These are phyloP conservation scores for Atrina japonica DNA, from an alignment of 2,888 invertebrate species.

Conservation along the genomic window DNA sequence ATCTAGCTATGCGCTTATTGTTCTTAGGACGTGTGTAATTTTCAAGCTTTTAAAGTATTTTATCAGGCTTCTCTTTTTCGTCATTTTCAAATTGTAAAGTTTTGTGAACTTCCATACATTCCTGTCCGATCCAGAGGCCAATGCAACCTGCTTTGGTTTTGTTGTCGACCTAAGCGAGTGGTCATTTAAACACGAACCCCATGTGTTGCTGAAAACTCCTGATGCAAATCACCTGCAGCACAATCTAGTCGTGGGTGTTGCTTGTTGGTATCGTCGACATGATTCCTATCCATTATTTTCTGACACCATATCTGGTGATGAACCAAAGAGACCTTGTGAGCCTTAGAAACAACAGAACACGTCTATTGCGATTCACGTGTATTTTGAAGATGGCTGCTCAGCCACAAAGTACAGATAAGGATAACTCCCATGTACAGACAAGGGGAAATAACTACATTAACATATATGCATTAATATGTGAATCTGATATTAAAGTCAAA, in stretches of 20 bases:
- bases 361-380: too few species aligned
- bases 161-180: not conserved
- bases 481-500: too few species aligned
- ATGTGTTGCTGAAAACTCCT: constrained; percentile 27
- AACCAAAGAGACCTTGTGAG: too few species aligned
- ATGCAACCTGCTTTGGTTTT: constrained; percentile 18
- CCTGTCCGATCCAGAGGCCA: constrained; percentile 49
- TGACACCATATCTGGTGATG: too few species aligned
- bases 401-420: too few species aligned
- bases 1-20: constrained; percentile 15
- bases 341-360: too few species aligned
- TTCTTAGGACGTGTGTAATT: constrained; percentile 19
- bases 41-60: constrained; percentile 13
- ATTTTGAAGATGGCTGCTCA: too few species aligned
- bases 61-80: constrained; percentile 11
- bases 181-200: constrained; percentile 23
- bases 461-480: too few species aligned
- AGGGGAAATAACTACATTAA: too few species aligned
- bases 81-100: constrained; percentile 50
- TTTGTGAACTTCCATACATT: constrained; percentile 53
- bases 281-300: too few species aligned
- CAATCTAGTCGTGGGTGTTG: constrained; percentile 23
- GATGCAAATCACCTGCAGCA: constrained; percentile 5
- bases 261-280: too few species aligned
- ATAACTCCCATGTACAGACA: too few species aligned